Evolutionary conservation across 2,797 vertebrate genomes (phyloP).

Genomic region (Acrossocheilus wenchowensis): DNA sequence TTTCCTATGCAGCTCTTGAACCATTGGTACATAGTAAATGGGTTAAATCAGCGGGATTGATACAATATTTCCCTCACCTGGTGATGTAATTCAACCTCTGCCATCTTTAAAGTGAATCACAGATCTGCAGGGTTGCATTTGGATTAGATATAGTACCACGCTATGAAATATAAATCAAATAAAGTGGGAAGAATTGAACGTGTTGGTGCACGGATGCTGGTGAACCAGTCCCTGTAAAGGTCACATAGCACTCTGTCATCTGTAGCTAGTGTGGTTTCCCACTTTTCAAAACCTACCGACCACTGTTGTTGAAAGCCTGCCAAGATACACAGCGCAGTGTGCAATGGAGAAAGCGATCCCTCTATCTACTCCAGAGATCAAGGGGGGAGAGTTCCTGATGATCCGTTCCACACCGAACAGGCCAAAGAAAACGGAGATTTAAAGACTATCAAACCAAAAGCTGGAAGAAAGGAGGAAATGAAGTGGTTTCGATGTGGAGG

Average conservation of each 20-base stretch:
- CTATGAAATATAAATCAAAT: slow-evolving; percentile 76
- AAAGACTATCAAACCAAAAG: slow-evolving; percentile 59
- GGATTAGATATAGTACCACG: slow-evolving; percentile 76
- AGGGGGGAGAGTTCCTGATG: slow-evolving; percentile 54
- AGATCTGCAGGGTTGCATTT: slow-evolving; percentile 73
- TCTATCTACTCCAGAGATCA: slow-evolving; percentile 55
- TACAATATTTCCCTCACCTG: slow-evolving; percentile 78
- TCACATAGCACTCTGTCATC: slow-evolving; percentile 62
- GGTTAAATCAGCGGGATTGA: slow-evolving; percentile 81
- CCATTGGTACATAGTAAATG: slow-evolving; percentile 75
- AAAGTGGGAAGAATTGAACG: slow-evolving; percentile 45
- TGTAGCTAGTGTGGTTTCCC: slow-evolving; percentile 48
- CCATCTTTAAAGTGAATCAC: slow-evolving; percentile 82
- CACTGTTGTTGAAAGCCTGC: slow-evolving; percentile 59
- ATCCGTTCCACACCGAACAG: slow-evolving; percentile 27
- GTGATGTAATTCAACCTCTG: slow-evolving; percentile 72
- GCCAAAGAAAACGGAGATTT: slow-evolving; percentile 58
- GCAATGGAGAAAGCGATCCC: slow-evolving; percentile 57
- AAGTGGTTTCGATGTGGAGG: slow-evolving; percentile 46
- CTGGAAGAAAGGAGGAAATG: slow-evolving; percentile 39
- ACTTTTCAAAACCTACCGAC: slow-evolving; percentile 41
- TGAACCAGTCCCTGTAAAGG: slow-evolving; percentile 66
- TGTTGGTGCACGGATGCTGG: slow-evolving; percentile 66
- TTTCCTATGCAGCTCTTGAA: slow-evolving; percentile 66
- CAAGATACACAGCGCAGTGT: slow-evolving; percentile 53